phyloP scores from a whole-genome alignment of 2,888 invertebrate genomes.

The Eilema sororculum region DNA sequence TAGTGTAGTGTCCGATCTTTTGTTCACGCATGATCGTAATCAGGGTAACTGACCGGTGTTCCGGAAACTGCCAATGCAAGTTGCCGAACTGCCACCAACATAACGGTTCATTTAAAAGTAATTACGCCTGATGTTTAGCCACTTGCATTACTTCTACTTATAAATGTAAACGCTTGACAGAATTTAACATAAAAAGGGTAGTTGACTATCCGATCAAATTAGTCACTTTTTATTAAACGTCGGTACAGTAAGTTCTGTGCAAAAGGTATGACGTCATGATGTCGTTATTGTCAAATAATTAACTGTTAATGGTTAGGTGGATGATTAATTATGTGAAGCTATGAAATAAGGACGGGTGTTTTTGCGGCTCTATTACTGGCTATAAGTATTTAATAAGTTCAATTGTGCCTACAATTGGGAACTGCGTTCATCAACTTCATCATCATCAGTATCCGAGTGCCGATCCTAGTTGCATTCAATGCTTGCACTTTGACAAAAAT shows the following conservation, averaged over 20 bases:
- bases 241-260: neutral
- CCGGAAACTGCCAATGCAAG: conserved; percentile 48
- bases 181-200: neutral
- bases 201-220: neutral
- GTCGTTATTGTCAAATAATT: neutral
- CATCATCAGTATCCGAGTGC: neutral
- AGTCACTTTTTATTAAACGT: neutral
- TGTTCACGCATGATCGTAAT: conserved; percentile 32
- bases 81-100: conserved; percentile 30
- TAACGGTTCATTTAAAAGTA: conserved; percentile 42
- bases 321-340: neutral
- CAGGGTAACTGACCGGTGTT: conserved; percentile 47
- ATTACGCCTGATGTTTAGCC: conserved; percentile 5
- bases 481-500: too few relatives aligned
- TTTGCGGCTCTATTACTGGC: neutral
- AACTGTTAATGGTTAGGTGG: neutral
- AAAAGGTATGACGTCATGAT: neutral
- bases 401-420: neutral
- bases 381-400: neutral
- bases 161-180: neutral
- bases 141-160: conserved; percentile 3
- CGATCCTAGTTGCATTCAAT: neutral
- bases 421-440: neutral
- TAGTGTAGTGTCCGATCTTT: conserved; percentile 6
- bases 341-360: neutral